Evolutionary conservation across 2,888 invertebrate species (phyloP).

Genomic region (Diplazon laetatorius): DNA sequence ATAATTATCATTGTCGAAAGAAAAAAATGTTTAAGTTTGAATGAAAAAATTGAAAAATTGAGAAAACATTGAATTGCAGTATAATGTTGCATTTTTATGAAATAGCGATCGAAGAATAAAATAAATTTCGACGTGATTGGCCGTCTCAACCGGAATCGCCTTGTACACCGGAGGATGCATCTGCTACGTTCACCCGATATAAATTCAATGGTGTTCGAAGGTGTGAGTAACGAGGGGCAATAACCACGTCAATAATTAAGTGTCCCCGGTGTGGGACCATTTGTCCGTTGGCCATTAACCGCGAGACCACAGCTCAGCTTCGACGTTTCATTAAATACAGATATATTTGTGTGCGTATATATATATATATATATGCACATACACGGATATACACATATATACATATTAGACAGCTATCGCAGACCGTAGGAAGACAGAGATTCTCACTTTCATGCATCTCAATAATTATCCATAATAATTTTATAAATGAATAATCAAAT

Average conservation of each 20-base stretch:
- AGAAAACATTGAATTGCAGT: too few relatives aligned
- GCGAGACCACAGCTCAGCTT: constrained; percentile 45
- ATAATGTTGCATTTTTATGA: too few relatives aligned
- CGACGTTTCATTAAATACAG: constrained; percentile 13
- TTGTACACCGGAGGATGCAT: constrained; percentile 3
- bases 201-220: constrained; percentile 59
- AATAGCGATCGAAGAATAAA: too few relatives aligned
- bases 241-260: constrained; percentile 63
- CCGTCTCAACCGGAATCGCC: neutral
- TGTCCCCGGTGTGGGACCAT: constrained; percentile 62
- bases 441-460: constrained; percentile 45
- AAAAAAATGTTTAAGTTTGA: too few relatives aligned
- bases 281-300: constrained; percentile 63
- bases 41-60: too few relatives aligned
- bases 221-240: constrained; percentile 65
- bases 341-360: too few relatives aligned
- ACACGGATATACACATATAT: neutral
- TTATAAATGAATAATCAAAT: constrained; percentile 35
- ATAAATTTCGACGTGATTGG: too few relatives aligned
- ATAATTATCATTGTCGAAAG: too few relatives aligned
- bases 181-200: constrained; percentile 49
- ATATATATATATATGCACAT: constrained; percentile 1
- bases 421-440: constrained; percentile 38
- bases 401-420: constrained; percentile 2
- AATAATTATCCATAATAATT: constrained; percentile 48